Conservation (phyloP, 1,140 invertebrate genomes). For the Temnothorax nylanderi region DNA sequence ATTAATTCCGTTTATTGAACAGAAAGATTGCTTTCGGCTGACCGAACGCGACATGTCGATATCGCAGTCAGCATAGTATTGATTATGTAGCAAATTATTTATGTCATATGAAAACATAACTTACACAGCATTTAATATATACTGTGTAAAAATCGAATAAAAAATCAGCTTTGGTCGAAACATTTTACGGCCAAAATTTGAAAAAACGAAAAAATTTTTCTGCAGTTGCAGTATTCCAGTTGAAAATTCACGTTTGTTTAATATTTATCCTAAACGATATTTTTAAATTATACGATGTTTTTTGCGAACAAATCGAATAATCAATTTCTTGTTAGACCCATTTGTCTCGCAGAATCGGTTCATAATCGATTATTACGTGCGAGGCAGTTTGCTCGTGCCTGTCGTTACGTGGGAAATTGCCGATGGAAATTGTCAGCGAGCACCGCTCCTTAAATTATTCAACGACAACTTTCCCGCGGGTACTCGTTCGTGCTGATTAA, state of each 20-base stretch:
- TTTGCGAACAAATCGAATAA: neutral
- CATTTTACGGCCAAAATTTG: neutral
- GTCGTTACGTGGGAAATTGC: neutral
- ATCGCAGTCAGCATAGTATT: neutral
- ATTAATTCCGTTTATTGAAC: conserved; percentile 11
- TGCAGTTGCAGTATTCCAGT: neutral
- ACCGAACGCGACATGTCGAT: neutral
- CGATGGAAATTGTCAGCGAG: neutral
- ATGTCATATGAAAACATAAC: neutral
- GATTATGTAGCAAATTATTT: neutral
- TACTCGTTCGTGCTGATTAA: conserved; percentile 34
- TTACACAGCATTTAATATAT: neutral
- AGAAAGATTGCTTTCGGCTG: neutral
- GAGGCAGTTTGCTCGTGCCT: neutral
- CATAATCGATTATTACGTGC: conserved; percentile 21
- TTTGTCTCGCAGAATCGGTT: neutral
- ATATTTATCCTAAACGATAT: neutral
- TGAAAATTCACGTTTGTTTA: neutral
- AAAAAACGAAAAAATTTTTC: neutral
- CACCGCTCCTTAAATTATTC: conserved; percentile 34
- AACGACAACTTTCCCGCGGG: conserved; percentile 10
- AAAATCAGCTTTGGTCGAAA: neutral
- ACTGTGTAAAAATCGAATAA: neutral
- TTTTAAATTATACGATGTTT: neutral
- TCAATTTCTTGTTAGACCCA: neutral